These are phyloP conservation scores for Cheirogaleus major DNA, from an alignment of 2,797 vertebrate species.

Conservation along the genomic window DNA sequence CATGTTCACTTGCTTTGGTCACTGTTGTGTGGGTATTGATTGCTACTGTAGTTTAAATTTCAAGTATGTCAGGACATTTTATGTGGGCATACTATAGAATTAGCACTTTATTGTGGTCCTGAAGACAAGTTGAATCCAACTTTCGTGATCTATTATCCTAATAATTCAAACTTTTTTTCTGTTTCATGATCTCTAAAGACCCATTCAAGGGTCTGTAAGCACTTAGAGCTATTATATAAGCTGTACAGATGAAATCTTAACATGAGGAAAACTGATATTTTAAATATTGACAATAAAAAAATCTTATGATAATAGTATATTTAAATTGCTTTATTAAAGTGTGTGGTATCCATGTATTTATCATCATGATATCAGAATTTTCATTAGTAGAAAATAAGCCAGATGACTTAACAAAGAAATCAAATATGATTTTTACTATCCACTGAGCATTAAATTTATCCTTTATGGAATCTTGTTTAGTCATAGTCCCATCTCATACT, in stretches of 20 bases:
- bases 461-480: neutral
- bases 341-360: neutral
- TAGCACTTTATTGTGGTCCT: neutral
- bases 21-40: neutral
- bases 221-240: slow-evolving; percentile 7
- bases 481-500: neutral
- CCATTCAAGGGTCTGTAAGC: neutral
- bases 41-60: slow-evolving; percentile 16
- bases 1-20: neutral
- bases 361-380: neutral
- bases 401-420: slow-evolving; percentile 16
- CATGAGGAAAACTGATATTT: slow-evolving; percentile 32
- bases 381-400: slow-evolving; percentile 14
- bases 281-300: slow-evolving; percentile 15
- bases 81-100: neutral
- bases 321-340: slow-evolving; percentile 36
- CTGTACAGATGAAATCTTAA: neutral
- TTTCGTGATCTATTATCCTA: neutral
- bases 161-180: neutral
- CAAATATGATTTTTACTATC: neutral
- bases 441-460: neutral
- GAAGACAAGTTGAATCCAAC: neutral
- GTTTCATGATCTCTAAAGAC: slow-evolving; percentile 33
- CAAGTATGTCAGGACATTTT: neutral
- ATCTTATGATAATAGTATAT: neutral